A percentile compares a stretch with the other conserved stretches of the same genome.
These are phyloP conservation scores for Istiophorus platypterus DNA, from an alignment of 2,113 vertebrate genomes.

Conservation along the genomic window DNA sequence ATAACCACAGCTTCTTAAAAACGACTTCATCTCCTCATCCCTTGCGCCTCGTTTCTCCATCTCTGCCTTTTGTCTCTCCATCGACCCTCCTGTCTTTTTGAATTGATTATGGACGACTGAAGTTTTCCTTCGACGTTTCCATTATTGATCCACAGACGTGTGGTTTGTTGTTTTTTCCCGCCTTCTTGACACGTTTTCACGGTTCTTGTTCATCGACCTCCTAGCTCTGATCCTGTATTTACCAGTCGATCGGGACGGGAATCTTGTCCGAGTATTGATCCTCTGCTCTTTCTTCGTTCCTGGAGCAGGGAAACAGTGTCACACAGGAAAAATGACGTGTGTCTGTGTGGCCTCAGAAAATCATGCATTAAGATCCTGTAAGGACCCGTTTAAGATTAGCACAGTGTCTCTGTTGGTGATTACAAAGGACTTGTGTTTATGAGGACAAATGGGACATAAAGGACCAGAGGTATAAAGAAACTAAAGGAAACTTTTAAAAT, in stretches of 20 bases:
- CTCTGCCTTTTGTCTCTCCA: not conserved
- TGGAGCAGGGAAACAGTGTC: no score
- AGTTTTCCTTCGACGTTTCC: not conserved
- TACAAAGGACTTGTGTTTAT: no score
- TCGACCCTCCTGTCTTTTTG: not conserved
- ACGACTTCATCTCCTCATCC: not conserved
- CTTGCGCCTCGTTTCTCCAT: not conserved
- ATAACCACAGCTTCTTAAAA: no score
- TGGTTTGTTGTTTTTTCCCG: not conserved
- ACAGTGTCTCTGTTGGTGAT: slow-evolving; percentile 21
- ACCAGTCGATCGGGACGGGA: not conserved
- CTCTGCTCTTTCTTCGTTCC: not conserved
- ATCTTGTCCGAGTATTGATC: slow-evolving; percentile 17
- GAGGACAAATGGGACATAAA: no score
- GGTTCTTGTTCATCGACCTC: not conserved
- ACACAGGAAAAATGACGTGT: not conserved
- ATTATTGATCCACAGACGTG: not conserved
- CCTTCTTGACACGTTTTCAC: no score
- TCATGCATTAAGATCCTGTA: not conserved
- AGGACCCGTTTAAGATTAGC: slow-evolving; percentile 36
- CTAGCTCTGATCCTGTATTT: not conserved
- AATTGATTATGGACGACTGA: not conserved
- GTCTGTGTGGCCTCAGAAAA: not conserved
- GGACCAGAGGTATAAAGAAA: not conserved
- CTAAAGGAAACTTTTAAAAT: not conserved